A percentile compares a stretch with the other conserved stretches of the same genome.
These are phyloP conservation scores for Nerophis ophidion DNA, from an alignment of 2,113 vertebrate genomes.

Conservation along the genomic window DNA sequence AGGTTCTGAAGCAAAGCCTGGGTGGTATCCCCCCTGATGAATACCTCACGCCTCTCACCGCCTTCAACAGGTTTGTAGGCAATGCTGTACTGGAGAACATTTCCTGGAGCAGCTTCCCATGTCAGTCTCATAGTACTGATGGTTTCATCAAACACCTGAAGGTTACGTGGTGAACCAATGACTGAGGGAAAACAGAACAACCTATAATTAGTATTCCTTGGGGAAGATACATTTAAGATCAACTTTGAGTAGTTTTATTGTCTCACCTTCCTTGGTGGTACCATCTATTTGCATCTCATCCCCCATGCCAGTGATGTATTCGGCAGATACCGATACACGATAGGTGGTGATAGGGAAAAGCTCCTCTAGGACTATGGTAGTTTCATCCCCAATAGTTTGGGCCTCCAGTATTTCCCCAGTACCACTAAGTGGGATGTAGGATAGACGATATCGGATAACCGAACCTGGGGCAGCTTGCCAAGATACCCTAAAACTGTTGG, in stretches of 20 bases:
- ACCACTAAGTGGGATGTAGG: constrained; percentile 76
- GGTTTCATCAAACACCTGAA: constrained; percentile 84
- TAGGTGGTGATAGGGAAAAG: constrained; percentile 89
- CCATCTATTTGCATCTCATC: constrained; percentile 76
- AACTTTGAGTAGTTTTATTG: background rate
- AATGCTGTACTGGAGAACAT: constrained; percentile 84
- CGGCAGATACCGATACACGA: constrained; percentile 84
- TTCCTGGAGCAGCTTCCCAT: constrained; percentile 86
- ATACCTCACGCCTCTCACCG: constrained; percentile 83
- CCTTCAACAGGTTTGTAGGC: constrained; percentile 79
- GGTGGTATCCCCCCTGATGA: constrained; percentile 77
- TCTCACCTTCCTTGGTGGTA: constrained; percentile 92
- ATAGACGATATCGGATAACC: constrained; percentile 83
- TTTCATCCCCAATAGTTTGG: constrained; percentile 78
- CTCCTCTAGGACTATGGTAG: constrained; percentile 79
- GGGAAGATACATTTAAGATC: background rate
- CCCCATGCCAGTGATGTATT: constrained; percentile 81
- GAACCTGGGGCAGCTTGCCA: constrained; percentile 87
- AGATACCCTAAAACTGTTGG: constrained; percentile 87
- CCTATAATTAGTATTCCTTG: background rate
- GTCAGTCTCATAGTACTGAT: constrained; percentile 85
- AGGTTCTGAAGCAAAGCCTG: constrained; percentile 77
- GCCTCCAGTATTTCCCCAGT: constrained; percentile 77
- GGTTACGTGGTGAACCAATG: constrained; percentile 82
- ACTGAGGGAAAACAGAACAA: constrained; percentile 63